Conservation (phyloP, 2,797 vertebrate genomes). For the Takifugu ocellatus region DNA sequence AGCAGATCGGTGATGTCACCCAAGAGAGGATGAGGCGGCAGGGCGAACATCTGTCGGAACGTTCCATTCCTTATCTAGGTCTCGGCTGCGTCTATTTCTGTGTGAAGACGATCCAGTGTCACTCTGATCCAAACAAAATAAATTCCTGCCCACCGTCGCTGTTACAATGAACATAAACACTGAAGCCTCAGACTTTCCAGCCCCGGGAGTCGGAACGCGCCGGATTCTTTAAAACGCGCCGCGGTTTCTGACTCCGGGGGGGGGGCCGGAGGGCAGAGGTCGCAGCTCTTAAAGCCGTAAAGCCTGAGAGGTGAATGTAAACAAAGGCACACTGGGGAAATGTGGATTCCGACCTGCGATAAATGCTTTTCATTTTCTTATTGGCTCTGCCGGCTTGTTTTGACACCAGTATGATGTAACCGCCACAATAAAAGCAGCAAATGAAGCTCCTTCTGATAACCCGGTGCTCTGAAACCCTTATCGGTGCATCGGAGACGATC, state of each 20-base stretch:
- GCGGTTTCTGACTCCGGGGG: constrained; percentile 41
- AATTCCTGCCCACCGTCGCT: constrained; percentile 69
- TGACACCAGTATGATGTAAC: constrained; percentile 55
- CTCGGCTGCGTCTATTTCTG: constrained; percentile 48
- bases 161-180: constrained; percentile 73
- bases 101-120: constrained; percentile 64
- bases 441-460: constrained; percentile 58
- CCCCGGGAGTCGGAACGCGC: constrained; percentile 24
- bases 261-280: constrained; percentile 41
- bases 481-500: constrained; percentile 35
- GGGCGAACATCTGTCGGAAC: constrained; percentile 60
- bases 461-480: constrained; percentile 37
- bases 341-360: constrained; percentile 23
- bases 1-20: constrained; percentile 48
- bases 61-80: constrained; percentile 75
- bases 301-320: neutral
- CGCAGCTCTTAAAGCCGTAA: constrained; percentile 21
- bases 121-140: constrained; percentile 71
- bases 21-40: constrained; percentile 54
- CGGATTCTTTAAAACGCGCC: constrained; percentile 24
- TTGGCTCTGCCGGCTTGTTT: constrained; percentile 50
- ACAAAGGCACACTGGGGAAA: constrained; percentile 39
- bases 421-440: constrained; percentile 52
- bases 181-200: constrained; percentile 52
- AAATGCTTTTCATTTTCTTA: constrained; percentile 30